A percentile compares a stretch with the other conserved stretches of the same genome.
Conservation (phyloP, 1,140 invertebrate species). For the Scaptomyza montana region DNA sequence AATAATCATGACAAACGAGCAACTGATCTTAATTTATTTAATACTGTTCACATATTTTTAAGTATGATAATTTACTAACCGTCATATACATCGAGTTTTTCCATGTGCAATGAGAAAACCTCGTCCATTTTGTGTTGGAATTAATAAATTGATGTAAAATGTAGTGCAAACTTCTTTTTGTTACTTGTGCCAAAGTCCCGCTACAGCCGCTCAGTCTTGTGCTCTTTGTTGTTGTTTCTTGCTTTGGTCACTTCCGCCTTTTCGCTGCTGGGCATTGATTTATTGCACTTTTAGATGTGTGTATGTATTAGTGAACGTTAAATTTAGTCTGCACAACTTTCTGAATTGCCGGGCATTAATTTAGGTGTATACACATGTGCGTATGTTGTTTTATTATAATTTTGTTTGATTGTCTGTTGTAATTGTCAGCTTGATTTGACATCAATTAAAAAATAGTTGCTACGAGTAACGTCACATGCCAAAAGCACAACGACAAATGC, state of each 20-base stretch:
- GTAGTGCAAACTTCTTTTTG: conserved; percentile 29
- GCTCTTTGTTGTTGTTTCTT: conserved; percentile 56
- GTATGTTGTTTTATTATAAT: not conserved
- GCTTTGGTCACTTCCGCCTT: conserved; percentile 49
- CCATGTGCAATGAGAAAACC: conserved; percentile 75
- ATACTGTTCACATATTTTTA: conserved; percentile 73
- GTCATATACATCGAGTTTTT: conserved; percentile 73
- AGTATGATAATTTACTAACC: conserved; percentile 46
- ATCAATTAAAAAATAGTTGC: conserved; percentile 19
- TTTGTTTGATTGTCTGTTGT: not conserved
- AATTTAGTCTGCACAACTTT: conserved; percentile 33
- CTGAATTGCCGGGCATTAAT: conserved; percentile 4
- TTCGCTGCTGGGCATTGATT: conserved; percentile 58
- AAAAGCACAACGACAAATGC: conserved; percentile 17
- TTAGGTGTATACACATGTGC: not conserved
- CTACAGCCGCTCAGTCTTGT: conserved; percentile 49
- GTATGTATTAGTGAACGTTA: conserved; percentile 25
- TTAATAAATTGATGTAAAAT: conserved; percentile 41
- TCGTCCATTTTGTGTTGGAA: conserved; percentile 64
- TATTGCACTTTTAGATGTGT: conserved; percentile 61
- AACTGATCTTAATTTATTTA: conserved; percentile 64
- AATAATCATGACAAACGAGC: conserved; percentile 57
- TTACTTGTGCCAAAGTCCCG: conserved; percentile 7
- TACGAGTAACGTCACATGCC: conserved; percentile 43
- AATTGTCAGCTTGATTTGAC: conserved; percentile 31